Percentiles rank a stretch among this genome's conserved stretches.
These are phyloP conservation scores for Drosophila pectinifera DNA, from an alignment of 1,140 invertebrate genomes.

Conservation along the genomic window DNA sequence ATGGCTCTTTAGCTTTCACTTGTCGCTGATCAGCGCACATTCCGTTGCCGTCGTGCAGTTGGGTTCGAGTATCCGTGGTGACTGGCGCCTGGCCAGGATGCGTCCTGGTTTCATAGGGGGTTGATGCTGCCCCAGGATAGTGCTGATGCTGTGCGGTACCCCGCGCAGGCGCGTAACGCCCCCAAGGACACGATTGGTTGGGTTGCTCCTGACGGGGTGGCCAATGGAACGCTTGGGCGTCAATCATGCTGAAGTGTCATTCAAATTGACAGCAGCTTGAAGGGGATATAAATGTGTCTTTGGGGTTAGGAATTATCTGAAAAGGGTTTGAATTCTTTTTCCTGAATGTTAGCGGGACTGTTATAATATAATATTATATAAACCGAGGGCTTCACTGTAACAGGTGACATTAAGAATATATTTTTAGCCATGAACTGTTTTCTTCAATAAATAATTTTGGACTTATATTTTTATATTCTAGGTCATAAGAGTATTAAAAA, in stretches of 20 bases:
- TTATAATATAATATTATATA: background rate
- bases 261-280: slow-evolving; percentile 10
- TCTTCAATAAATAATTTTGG: background rate
- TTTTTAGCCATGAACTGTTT: background rate
- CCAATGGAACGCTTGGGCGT: slow-evolving; percentile 50
- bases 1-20: slow-evolving; percentile 55
- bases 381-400: no score
- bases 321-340: background rate
- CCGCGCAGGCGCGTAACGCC: slow-evolving; percentile 65
- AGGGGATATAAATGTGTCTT: background rate
- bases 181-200: slow-evolving; percentile 47
- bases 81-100: slow-evolving; percentile 44
- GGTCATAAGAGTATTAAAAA: no score
- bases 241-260: slow-evolving; percentile 7
- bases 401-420: no score
- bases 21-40: slow-evolving; percentile 55
- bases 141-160: slow-evolving; percentile 41
- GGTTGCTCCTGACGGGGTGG: background rate
- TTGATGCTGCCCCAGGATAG: slow-evolving; percentile 43
- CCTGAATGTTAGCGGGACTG: no score
- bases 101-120: slow-evolving; percentile 27
- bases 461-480: background rate
- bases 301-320: no score
- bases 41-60: slow-evolving; percentile 62
- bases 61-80: slow-evolving; percentile 60